phyloP scores from a whole-genome alignment of 2,113 vertebrate species.

The Spea bombifrons region DNA sequence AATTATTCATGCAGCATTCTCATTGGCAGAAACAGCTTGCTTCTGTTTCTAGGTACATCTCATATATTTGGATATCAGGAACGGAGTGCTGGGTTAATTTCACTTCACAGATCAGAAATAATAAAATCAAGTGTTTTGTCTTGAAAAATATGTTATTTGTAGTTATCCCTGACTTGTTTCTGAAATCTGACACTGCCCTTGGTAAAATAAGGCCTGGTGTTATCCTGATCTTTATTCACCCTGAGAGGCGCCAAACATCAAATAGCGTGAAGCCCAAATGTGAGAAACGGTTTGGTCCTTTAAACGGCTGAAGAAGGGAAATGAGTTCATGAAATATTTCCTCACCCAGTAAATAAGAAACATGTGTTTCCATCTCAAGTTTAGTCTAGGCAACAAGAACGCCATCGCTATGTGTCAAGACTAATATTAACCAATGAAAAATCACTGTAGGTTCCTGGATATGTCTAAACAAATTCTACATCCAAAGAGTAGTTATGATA shows the following conservation, averaged over 20 bases:
- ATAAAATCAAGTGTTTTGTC: too few species aligned
- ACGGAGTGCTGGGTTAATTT: too few species aligned
- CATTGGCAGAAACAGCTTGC: too few species aligned
- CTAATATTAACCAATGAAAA: slow-evolving; percentile 2
- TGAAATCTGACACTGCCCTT: background rate
- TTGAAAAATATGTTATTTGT: background rate
- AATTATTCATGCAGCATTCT: too few species aligned
- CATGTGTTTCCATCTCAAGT: slow-evolving; percentile 26
- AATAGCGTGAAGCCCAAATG: background rate
- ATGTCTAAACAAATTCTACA: slow-evolving; percentile 5
- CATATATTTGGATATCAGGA: too few species aligned
- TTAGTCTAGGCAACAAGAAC: slow-evolving; percentile 5
- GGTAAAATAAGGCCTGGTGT: background rate
- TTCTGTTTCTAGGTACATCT: too few species aligned
- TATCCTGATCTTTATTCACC: background rate
- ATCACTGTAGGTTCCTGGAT: background rate
- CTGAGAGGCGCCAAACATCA: background rate
- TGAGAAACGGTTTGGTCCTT: background rate
- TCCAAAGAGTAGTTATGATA: background rate
- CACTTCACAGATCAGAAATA: too few species aligned
- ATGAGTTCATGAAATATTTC: slow-evolving; percentile 34
- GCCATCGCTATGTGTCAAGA: slow-evolving; percentile 4
- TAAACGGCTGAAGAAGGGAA: slow-evolving; percentile 21
- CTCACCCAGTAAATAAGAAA: slow-evolving; percentile 28
- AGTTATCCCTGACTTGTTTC: background rate